These are phyloP conservation scores for Pseudopleuronectes americanus DNA, from an alignment of 2,797 vertebrate species.

Conservation along the genomic window DNA sequence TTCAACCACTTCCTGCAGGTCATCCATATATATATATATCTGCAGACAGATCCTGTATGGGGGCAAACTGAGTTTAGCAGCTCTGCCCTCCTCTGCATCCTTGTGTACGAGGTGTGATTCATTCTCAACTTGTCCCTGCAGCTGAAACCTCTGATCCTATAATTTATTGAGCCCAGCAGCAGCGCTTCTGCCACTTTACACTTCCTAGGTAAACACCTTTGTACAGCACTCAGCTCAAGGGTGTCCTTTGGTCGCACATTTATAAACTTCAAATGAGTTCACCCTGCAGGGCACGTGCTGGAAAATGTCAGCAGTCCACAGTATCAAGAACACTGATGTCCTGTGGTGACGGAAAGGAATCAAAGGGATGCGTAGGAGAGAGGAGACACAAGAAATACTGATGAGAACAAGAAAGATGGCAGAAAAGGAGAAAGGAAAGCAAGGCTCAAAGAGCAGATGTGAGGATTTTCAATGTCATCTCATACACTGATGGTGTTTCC, in stretches of 20 bases:
- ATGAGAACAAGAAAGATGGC: neutral
- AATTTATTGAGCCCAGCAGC: conserved; percentile 54
- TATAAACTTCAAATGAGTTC: conserved; percentile 61
- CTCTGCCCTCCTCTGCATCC: conserved; percentile 28
- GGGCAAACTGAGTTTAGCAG: conserved; percentile 18
- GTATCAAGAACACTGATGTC: conserved; percentile 43
- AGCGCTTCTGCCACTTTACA: conserved; percentile 14
- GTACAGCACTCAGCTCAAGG: conserved; percentile 57
- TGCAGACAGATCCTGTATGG: neutral
- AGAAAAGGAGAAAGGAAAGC: neutral
- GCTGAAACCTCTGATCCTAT: conserved; percentile 46
- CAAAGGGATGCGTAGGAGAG: conserved; percentile 7
- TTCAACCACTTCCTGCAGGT: too few relatives aligned
- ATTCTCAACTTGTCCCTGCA: conserved; percentile 25
- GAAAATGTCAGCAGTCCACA: conserved; percentile 48
- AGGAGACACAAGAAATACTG: neutral
- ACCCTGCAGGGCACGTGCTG: conserved; percentile 23
- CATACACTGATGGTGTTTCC: conserved; percentile 38
- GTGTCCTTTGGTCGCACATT: conserved; percentile 58
- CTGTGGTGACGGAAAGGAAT: conserved; percentile 30
- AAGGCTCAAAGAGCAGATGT: conserved; percentile 39
- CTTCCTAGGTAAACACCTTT: conserved; percentile 55
- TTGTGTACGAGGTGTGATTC: conserved; percentile 24
- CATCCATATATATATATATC: too few relatives aligned
- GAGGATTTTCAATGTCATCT: conserved; percentile 34